These are phyloP conservation scores for Schizaphis graminum DNA, from an alignment of 2,888 invertebrate species.

Conservation along the genomic window DNA sequence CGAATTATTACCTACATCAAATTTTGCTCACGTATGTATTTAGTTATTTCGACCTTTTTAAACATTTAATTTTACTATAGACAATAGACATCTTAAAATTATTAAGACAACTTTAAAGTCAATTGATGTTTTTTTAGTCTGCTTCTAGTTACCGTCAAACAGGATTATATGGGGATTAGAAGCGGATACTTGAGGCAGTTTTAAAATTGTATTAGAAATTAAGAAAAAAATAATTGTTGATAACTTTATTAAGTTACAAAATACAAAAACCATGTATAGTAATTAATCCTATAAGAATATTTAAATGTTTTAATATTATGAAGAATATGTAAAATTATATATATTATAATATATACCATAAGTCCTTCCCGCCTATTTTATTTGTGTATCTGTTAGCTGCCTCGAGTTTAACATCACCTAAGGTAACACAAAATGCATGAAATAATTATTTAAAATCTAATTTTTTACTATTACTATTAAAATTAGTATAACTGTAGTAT, in stretches of 20 bases:
- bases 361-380: background rate
- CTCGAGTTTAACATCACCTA: background rate
- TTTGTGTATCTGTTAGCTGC: background rate
- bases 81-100: background rate
- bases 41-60: background rate
- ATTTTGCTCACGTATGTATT: constrained; percentile 26
- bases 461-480: background rate
- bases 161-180: background rate
- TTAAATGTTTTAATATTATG: background rate
- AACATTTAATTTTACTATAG: background rate
- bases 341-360: background rate
- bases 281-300: background rate
- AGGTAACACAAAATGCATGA: background rate
- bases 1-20: constrained; percentile 32
- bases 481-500: background rate
- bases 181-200: background rate
- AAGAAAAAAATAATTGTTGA: background rate
- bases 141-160: background rate
- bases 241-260: background rate
- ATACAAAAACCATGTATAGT: background rate
- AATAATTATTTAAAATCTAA: background rate
- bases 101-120: background rate
- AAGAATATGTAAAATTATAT: constrained; percentile 1
- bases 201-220: background rate
- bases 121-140: background rate